A percentile compares a stretch with the other conserved stretches of the same genome.
Conservation (phyloP, 1,140 invertebrate species). For the Lethocerus indicus region DNA sequence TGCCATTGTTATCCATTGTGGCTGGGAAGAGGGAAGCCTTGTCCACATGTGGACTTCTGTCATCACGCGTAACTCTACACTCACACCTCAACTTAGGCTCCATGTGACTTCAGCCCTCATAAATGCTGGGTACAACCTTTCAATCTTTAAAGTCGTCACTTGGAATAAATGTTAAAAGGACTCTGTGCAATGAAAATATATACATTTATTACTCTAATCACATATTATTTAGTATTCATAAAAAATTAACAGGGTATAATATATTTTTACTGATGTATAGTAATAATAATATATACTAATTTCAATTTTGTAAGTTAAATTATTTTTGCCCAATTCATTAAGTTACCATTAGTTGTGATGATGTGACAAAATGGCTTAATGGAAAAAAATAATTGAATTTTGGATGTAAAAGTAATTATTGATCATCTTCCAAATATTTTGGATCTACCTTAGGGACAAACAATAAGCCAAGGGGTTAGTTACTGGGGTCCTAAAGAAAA, state of each 20-base stretch:
- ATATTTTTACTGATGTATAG: not conserved
- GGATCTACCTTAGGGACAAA: too few relatives aligned
- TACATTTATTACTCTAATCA: not conserved
- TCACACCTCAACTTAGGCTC: conserved; percentile 10
- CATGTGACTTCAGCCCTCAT: conserved; percentile 11
- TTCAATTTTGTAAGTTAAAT: not conserved
- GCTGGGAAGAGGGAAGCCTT: conserved; percentile 6
- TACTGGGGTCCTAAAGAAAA: too few relatives aligned
- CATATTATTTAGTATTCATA: not conserved
- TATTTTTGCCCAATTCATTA: not conserved
- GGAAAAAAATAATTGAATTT: too few relatives aligned
- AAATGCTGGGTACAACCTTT: conserved; percentile 13
- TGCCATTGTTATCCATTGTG: conserved; percentile 15
- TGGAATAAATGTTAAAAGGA: conserved; percentile 15
- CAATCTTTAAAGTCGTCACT: conserved; percentile 15
- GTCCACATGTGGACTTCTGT: conserved; percentile 17
- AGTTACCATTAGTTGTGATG: not conserved
- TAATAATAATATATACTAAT: not conserved
- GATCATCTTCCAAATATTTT: too few relatives aligned
- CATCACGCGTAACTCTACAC: conserved; percentile 8
- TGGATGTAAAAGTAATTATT: too few relatives aligned
- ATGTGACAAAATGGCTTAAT: too few relatives aligned
- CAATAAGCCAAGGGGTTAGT: too few relatives aligned
- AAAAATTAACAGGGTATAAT: not conserved
- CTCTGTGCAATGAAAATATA: too few relatives aligned